Base-by-base conservation (phyloP, 2,888 invertebrate species). In the Keiferia lycopersicella region DNA sequence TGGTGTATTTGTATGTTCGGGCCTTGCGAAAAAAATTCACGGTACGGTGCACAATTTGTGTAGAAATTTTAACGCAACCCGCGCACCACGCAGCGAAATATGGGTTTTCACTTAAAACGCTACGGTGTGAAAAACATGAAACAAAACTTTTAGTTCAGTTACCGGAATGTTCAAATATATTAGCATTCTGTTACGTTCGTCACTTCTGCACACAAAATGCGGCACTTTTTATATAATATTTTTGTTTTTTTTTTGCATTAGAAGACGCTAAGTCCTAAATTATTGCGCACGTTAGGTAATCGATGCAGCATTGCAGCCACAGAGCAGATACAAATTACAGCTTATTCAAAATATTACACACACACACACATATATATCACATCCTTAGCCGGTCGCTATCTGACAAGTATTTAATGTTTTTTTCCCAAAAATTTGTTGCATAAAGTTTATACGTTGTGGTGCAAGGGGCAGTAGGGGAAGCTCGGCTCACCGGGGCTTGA, bases 401-500 rank as follows among this genome's bases (percentile, higher is more conserved):
- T n/a, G n/a, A n/a, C n/a, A n/a, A n/a, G n/a, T n/a, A n/a, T n/a
- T n/a, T n/a, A n/a, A n/a, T n/a, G n/a, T n/a, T n/a, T n/a, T n/a
- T n/a, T n/a, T n/a, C n/a, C n/a, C n/a, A n/a, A n/a, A n/a, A n/a
- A n/a, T n/a, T n/a, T n/a, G n/a, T n/a, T n/a, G n/a, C n/a, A n/a
- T n/a, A n/a, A n/a, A 14, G 41, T 41, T 41, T 14, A 10, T 34
- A 34, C 34, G 1, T 34, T 7, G 34, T 34, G 4, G 8, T 34
- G 8, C 8, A 34, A 34, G 6, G 34, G 41, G 14, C 41, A 14
- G 41, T 11, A 14, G 41, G 72, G 73, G 74, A 77, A 81, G 79
- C 78, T 74, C 81, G 22, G 22, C 22, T 53, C 50, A 50, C 50
- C 51, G 45, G 80, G 75, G 84, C 89, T 90, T 89, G 90, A 90